Base-by-base conservation (phyloP, 1,140 invertebrate genomes). In the Armadillidium nasatum region DNA sequence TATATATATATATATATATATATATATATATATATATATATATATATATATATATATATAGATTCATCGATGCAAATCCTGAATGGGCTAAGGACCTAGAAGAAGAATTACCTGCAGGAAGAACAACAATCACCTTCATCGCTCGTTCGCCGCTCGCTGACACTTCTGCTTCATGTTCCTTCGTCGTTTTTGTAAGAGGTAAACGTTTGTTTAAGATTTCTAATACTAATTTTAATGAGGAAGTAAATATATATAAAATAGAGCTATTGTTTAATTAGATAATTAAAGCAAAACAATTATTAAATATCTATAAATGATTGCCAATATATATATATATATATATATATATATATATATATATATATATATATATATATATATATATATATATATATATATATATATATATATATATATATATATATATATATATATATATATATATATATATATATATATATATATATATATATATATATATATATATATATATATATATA, bases 51-150 rank as follows among this genome's bases (percentile, higher is more conserved):
- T 19, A 66, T 66, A 66, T 66, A 19, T 22, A 66, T 22, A 89
- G 88, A 79, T 88, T 89, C 80, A 87, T 92, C 19, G 86, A 88
- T 19, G 86, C 89, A 0, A 84, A 86, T 54, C 90, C 90, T 21
- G 73, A 84, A 6, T 91, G 90, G 90, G 90, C 87, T 0, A 90
- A 88, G 80, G 85, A 88, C 76, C 84, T 91, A 74, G 87, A 89
- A 78, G 88, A 86, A 68, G 87, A 89, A 81, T 84, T 91, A 69
- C 85, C 86, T 13, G 83, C 87, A 4, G 90, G 91, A 22, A 85
- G 84, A 7, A 88, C 88, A 50, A 83, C 86, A 77, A 84, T 91
- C 54, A 86, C 85, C 22, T 92, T 90, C 82, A 87, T 86, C n/a
- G 89, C 89, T 0, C 84, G 85, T 71, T 89, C 88, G 80, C 88